Base-by-base conservation (phyloP, 1,140 invertebrate genomes). In the Pogonus chalceus region DNA sequence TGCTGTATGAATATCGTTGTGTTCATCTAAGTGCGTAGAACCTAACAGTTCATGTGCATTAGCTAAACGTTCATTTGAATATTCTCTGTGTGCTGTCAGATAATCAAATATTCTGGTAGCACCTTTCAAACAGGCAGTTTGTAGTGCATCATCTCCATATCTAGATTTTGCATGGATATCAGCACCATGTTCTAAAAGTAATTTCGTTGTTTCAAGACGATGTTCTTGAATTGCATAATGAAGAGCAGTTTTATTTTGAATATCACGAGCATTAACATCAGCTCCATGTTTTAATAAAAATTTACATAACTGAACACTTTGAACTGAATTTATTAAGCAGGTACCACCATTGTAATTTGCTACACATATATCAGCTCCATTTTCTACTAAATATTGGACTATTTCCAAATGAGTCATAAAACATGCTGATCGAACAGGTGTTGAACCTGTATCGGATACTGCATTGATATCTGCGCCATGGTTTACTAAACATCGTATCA, bases 151-250 rank as follows among this genome's bases (percentile, higher is more conserved):
- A 72, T 95, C 92, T 31, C 88, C 87, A 64, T 88, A 86, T 54
- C 87, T 76, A 58, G 88, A 90, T 57, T 77, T 78, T 14, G 86
- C 76, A 69, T 79, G 78, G 20, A 86, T 85, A 74, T 90, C 80
- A 0, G 92, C 91, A 48, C 87, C 87, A 72, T 87, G 75, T 47
- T 84, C 78, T 26, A 96, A 69, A 20, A 96, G 69, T 26, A 96
- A 71, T 62, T 85, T 85, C 0, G 88, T 90, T 2, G 91, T 92
- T 69, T 91, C 89, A 63, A 91, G 74, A 56, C 78, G 80, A 62
- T 89, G 87, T 70, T 92, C 91, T 65, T 92, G 88, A 57, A 94
- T 92, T 0, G 92, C 90, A 73, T 96, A 95, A 76, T 96, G 92
- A 54, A 96, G 76, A 23, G 91, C 92, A 57, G 91, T 90, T 72